Evolutionary conservation across 2,888 invertebrate genomes (phyloP).

Genomic region (Acanthosepion lycidas): DNA sequence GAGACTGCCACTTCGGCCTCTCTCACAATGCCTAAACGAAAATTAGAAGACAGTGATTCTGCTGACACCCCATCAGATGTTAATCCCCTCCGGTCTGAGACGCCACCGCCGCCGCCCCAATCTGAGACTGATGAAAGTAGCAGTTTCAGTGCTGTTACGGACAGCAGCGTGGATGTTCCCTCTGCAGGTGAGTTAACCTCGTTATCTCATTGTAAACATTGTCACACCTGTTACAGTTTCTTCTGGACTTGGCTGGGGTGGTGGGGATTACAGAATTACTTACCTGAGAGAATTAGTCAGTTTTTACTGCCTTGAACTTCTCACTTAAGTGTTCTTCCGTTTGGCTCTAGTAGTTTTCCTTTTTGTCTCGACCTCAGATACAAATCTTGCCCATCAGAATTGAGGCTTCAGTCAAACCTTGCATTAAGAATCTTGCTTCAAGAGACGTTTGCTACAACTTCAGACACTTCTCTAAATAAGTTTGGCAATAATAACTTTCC

Average conservation of each 20-base stretch:
- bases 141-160: conserved; percentile 63
- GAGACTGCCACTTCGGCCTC: background rate
- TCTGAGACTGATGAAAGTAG: conserved; percentile 60
- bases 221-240: background rate
- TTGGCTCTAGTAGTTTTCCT: background rate
- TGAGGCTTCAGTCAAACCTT: too few species aligned
- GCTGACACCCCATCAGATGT: conserved; percentile 52
- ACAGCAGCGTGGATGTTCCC: conserved; percentile 66
- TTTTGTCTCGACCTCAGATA: background rate
- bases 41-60: conserved; percentile 61
- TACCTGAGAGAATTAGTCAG: background rate
- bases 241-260: background rate
- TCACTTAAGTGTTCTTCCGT: background rate
- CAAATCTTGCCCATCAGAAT: too few species aligned
- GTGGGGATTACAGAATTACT: background rate
- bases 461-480: too few species aligned
- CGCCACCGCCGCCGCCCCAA: conserved; percentile 51
- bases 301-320: background rate
- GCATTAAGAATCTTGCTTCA: too few species aligned
- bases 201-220: background rate
- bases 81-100: conserved; percentile 49
- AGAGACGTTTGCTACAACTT: too few species aligned
- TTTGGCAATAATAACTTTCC: too few species aligned
- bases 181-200: conserved; percentile 36
- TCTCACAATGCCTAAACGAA: conserved; percentile 65